A percentile compares a stretch with the other conserved stretches of the same genome.
Conservation (phyloP, 1,140 invertebrate species). For the Drosophila orena region DNA sequence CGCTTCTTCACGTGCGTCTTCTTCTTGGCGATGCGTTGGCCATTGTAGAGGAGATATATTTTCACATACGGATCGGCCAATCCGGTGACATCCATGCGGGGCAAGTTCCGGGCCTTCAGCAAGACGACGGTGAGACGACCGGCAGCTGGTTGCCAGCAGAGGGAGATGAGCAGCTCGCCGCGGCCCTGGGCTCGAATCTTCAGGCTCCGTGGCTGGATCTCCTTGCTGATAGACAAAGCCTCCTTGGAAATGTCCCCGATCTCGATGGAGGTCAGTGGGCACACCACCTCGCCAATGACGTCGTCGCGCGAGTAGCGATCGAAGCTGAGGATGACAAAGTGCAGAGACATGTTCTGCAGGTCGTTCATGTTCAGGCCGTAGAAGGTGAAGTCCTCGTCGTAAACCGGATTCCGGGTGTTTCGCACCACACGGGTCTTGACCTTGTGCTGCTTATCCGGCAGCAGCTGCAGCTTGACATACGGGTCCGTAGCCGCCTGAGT, state of each 20-base stretch:
- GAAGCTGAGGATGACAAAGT: conserved; percentile 98
- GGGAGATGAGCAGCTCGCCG: conserved; percentile 95
- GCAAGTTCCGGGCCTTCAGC: conserved; percentile 96
- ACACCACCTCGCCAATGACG: conserved; percentile 98
- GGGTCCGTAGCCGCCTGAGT: conserved; percentile 90
- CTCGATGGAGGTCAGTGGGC: conserved; percentile 91
- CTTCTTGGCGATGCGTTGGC: conserved; percentile 99
- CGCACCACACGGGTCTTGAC: conserved; percentile 97
- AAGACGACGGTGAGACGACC: conserved; percentile 95
- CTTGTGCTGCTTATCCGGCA: conserved; percentile 97
- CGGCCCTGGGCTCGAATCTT: conserved; percentile 95
- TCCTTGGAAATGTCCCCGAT: conserved; percentile 92
- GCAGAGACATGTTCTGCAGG: conserved; percentile 93
- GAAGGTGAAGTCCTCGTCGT: conserved; percentile 98
- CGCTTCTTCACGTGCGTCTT: conserved; percentile 99
- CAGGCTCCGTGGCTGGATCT: conserved; percentile 93
- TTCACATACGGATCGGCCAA: conserved; percentile 98
- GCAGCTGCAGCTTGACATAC: conserved; percentile 96
- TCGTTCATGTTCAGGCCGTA: conserved; percentile 95
- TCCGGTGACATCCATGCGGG: conserved; percentile 98
- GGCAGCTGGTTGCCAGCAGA: conserved; percentile 97
- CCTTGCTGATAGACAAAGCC: conserved; percentile 90
- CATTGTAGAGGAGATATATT: conserved; percentile 98
- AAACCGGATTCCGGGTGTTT: conserved; percentile 96
- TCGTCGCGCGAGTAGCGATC: conserved; percentile 98